Evolutionary conservation across 2,888 invertebrate genomes (phyloP).

Genomic region (Colletes collaris): DNA sequence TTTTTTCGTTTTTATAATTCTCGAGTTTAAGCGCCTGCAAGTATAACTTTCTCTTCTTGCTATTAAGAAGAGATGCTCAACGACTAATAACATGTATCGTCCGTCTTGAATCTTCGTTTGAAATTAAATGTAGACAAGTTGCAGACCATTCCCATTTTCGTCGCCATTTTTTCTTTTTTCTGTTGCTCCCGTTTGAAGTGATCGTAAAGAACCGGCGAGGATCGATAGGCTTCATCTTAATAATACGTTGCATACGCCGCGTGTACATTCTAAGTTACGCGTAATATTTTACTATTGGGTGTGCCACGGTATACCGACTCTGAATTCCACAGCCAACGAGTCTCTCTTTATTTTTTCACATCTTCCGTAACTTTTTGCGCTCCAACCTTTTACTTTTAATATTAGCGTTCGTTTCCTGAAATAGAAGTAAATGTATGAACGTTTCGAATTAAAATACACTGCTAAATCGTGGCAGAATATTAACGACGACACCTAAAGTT

Average conservation of each 20-base stretch:
- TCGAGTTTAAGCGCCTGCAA: neutral
- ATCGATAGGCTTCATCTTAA: slow-evolving; percentile 6
- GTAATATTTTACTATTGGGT: slow-evolving; percentile 35
- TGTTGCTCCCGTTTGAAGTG: slow-evolving; percentile 6
- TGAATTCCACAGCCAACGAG: slow-evolving; percentile 18
- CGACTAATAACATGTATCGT: neutral
- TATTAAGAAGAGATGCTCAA: slow-evolving; percentile 10
- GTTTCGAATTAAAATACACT: too few species aligned
- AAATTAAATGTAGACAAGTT: neutral
- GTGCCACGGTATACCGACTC: slow-evolving; percentile 27
- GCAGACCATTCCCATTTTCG: neutral
- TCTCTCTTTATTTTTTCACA: neutral
- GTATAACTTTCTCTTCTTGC: slow-evolving; percentile 33
- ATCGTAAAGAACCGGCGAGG: slow-evolving; percentile 1
- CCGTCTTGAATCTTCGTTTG: neutral
- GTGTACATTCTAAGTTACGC: neutral
- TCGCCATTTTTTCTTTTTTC: neutral
- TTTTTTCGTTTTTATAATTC: too few species aligned
- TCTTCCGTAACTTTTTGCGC: neutral
- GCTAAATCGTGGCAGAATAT: too few species aligned
- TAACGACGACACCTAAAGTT: too few species aligned
- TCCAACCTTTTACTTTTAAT: neutral
- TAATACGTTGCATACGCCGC: slow-evolving; percentile 6
- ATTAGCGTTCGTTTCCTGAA: neutral
- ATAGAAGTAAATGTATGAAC: neutral